These are phyloP conservation scores for Scomber scombrus DNA, from an alignment of 2,113 vertebrate genomes.

Conservation along the genomic window DNA sequence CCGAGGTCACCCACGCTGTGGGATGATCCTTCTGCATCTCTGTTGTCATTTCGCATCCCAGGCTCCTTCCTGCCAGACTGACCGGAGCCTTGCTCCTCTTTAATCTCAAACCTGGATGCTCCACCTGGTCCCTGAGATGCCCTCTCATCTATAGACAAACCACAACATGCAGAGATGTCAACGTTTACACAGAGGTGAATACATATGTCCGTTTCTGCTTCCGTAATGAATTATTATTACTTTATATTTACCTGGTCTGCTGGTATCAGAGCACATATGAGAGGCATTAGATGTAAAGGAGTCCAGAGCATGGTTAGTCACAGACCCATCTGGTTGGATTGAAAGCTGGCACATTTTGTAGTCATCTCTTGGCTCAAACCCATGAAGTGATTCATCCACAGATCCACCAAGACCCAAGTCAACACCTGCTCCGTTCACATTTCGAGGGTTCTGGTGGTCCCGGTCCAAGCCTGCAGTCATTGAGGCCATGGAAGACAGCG, in stretches of 20 bases:
- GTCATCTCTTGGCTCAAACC: constrained; percentile 83
- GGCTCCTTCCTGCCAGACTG: constrained; percentile 69
- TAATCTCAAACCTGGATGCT: constrained; percentile 78
- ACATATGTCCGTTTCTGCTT: too few relatives aligned
- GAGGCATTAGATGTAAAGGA: constrained; percentile 71
- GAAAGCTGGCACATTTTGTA: constrained; percentile 87
- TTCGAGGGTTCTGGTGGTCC: constrained; percentile 72
- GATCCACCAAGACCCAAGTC: constrained; percentile 81
- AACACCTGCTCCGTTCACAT: constrained; percentile 73
- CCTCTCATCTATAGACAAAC: constrained; percentile 70
- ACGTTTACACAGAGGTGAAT: not conserved
- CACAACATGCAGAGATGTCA: not conserved
- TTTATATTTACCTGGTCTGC: constrained; percentile 68
- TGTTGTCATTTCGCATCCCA: constrained; percentile 42
- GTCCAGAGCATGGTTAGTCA: constrained; percentile 84
- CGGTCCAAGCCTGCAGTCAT: constrained; percentile 72
- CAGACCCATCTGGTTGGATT: constrained; percentile 86
- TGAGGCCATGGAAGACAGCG: constrained; percentile 68
- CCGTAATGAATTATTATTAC: too few relatives aligned
- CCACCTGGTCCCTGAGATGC: constrained; percentile 71
- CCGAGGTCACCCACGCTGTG: constrained; percentile 77
- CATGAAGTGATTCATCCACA: constrained; percentile 82
- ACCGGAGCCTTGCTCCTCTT: constrained; percentile 83
- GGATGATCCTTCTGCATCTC: constrained; percentile 69
- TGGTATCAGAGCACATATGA: constrained; percentile 80